phyloP scores from a whole-genome alignment of 2,113 vertebrate species.

The Atlantisia rogersi region DNA sequence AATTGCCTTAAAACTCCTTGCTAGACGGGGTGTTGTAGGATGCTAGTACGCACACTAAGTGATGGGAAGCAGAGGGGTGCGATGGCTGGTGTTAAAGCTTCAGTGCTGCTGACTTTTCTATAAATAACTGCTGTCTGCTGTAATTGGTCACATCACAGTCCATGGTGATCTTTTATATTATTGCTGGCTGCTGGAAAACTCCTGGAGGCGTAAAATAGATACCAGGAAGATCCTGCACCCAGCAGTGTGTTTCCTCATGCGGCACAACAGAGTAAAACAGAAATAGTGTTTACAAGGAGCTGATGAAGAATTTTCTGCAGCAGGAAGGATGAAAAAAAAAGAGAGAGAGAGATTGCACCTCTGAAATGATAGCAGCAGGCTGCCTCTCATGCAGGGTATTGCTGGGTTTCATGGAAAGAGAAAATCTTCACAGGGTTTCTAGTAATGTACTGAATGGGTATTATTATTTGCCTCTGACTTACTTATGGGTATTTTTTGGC shows the following conservation, averaged over 20 bases:
- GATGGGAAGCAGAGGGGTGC: constrained; percentile 26
- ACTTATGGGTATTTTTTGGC: not conserved
- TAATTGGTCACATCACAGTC: constrained; percentile 59
- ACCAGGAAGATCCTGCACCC: constrained; percentile 38
- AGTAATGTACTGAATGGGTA: not conserved
- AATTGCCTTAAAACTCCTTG: not conserved
- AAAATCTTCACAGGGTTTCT: not conserved
- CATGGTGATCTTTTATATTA: constrained; percentile 35
- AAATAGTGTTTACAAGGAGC: constrained; percentile 16
- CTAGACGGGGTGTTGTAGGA: not conserved
- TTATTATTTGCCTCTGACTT: constrained; percentile 47
- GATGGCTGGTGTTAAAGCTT: constrained; percentile 48
- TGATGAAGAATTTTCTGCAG: constrained; percentile 44
- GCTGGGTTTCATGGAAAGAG: constrained; percentile 14
- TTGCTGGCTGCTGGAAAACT: constrained; percentile 62
- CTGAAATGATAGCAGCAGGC: constrained; percentile 44
- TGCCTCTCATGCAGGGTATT: constrained; percentile 16
- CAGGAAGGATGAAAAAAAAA: not conserved
- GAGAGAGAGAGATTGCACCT: not conserved
- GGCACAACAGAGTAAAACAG: constrained; percentile 33
- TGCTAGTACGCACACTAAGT: not conserved
- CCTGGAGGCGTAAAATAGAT: constrained; percentile 44
- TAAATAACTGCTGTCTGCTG: constrained; percentile 65
- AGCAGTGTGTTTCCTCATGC: not conserved
- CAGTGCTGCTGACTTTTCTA: constrained; percentile 35